Evolutionary conservation across 2,113 vertebrate species (phyloP), one percentile per base, ranked within the genome.

Genomic region (Ictalurus punctatus): DNA sequence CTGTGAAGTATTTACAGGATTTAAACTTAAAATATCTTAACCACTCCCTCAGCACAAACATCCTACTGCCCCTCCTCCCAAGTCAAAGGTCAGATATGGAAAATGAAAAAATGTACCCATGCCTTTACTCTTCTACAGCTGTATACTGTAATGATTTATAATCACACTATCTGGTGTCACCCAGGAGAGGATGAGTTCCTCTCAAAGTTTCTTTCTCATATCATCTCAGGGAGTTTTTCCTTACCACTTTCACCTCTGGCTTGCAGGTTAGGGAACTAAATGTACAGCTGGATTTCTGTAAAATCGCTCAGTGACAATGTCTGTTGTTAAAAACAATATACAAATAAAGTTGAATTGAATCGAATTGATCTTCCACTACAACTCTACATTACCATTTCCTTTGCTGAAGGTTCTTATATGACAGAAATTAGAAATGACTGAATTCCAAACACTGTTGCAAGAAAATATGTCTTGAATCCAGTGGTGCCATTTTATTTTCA

Each of bases 21-120:
- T 71, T 58, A 16, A 79, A 54, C 48, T 88, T 74, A 74, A 52
- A 21, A 63, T 40, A 67, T 63, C 19, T 25, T 13, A 69, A 69
- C 17, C 48, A 54, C 61, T 82, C 56, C 25, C 30, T 76, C 27
- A 67, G 58, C 27, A 81, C 88, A 74, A 44, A 83, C 81, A 27
- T 63, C 79, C 54, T 61, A 82, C 69, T 67, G n/a, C 10, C 44
- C 63, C 37, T 30, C n/a, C 27, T 5, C 14, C 1, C 13, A 59
- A 37, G 1, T 25, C 30, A 83, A 83, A 83, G 10, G 34, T 83
- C 30, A 83, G 34, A 40, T 23, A 83, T 83, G 56, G 12, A 37
- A 40, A 61, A 6, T 37, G 27, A 21, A 63, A 84, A n/a, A 86
- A 16, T 6, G 25, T n/a, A 4, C 54, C 58, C 37, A 19, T 23